phyloP scores from a whole-genome alignment of 2,113 vertebrate species.

The Myxocyprinus asiaticus region DNA sequence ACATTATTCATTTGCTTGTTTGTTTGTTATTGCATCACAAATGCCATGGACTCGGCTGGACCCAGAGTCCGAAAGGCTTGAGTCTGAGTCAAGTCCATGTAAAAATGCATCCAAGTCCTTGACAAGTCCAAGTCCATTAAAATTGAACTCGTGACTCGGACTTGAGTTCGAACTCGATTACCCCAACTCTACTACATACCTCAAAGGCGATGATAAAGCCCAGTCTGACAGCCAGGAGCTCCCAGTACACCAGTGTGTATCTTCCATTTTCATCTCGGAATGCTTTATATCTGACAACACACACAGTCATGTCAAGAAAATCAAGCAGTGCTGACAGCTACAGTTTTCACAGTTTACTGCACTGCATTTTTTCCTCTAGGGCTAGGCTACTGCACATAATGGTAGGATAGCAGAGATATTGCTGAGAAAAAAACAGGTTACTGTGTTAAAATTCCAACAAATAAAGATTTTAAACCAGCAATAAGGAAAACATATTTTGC shows the following conservation, averaged over 20 bases:
- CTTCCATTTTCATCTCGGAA: conserved; percentile 73
- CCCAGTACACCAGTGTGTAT: conserved; percentile 77
- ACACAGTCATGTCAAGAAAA: not conserved
- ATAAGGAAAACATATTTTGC: too few relatives aligned
- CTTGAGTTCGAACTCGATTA: too few relatives aligned
- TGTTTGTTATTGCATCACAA: too few relatives aligned
- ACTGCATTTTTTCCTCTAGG: too few relatives aligned
- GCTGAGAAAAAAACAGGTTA: not conserved
- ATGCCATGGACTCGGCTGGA: too few relatives aligned
- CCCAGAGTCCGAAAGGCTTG: too few relatives aligned
- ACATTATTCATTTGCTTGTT: too few relatives aligned
- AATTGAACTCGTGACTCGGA: too few relatives aligned
- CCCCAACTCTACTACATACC: conserved; percentile 61
- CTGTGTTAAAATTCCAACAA: not conserved
- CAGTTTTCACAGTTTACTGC: not conserved
- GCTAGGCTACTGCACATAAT: too few relatives aligned
- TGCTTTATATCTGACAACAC: conserved; percentile 70
- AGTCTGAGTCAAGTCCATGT: too few relatives aligned
- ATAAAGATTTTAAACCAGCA: not conserved
- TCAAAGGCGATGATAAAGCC: conserved; percentile 80
- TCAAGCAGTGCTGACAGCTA: not conserved
- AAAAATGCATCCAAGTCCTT: too few relatives aligned
- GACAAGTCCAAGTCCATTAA: too few relatives aligned
- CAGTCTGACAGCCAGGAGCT: conserved; percentile 77
- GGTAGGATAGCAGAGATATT: not conserved